These are phyloP conservation scores for Haemorhous mexicanus DNA, from an alignment of 2,113 vertebrate species.

Conservation along the genomic window DNA sequence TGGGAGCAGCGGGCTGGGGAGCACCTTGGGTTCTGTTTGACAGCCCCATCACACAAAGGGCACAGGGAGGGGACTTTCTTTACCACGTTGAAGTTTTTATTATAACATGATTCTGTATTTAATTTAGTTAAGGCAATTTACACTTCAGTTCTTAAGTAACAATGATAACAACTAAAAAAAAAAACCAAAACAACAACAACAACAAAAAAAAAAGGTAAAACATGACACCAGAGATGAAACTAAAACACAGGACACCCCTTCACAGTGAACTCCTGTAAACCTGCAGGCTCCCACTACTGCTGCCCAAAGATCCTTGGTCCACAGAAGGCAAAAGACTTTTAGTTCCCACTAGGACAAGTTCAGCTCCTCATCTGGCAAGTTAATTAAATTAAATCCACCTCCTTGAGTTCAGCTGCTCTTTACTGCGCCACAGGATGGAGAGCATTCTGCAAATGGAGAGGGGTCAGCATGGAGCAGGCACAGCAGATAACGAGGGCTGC, in stretches of 20 bases:
- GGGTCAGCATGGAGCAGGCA: slow-evolving; percentile 5
- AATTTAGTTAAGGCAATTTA: slow-evolving; percentile 76
- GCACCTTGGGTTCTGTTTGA: background rate
- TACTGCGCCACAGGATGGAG: background rate
- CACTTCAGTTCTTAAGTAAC: slow-evolving; percentile 66
- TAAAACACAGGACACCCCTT: slow-evolving; percentile 60
- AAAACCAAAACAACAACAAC: background rate
- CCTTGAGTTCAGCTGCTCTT: slow-evolving; percentile 11
- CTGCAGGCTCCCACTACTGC: background rate
- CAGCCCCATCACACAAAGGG: background rate
- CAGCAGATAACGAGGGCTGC: background rate
- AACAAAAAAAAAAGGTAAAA: slow-evolving; percentile 17
- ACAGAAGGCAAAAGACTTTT: slow-evolving; percentile 6
- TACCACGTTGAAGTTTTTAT: slow-evolving; percentile 1
- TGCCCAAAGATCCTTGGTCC: background rate
- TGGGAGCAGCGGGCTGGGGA: background rate
- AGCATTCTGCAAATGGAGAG: slow-evolving; percentile 1
- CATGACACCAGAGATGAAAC: slow-evolving; percentile 57
- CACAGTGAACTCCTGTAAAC: slow-evolving; percentile 63
- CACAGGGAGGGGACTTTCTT: background rate
- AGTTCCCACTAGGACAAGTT: background rate
- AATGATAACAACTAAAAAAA: background rate
- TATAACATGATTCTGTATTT: slow-evolving; percentile 52
- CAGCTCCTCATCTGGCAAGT: background rate
- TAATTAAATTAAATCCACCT: background rate